phyloP scores from a whole-genome alignment of 2,888 invertebrate genomes.

The Pyrrhosoma nymphula region DNA sequence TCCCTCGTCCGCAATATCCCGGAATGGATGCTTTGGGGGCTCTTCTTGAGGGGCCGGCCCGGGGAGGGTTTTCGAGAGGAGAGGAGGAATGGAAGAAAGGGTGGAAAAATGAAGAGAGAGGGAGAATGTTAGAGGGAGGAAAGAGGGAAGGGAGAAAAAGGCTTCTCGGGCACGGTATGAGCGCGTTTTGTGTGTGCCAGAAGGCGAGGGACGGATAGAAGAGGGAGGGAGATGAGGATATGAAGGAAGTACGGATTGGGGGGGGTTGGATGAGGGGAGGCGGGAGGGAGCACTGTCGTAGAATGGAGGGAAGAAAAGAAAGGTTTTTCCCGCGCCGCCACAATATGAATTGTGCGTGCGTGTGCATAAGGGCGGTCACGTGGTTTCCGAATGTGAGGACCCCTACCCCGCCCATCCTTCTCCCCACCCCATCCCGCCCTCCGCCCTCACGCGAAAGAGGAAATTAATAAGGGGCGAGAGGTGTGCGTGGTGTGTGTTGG shows the following conservation, averaged over 20 bases:
- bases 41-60: neutral
- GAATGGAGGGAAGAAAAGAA: neutral
- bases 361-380: conserved; percentile 59
- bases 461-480: conserved; percentile 44
- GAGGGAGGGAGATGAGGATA: neutral
- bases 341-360: conserved; percentile 62
- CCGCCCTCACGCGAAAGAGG: conserved; percentile 40
- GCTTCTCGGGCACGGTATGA: too few relatives aligned
- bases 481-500: neutral
- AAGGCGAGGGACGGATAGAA: neutral
- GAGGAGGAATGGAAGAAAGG: neutral
- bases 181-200: neutral
- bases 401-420: neutral
- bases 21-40: conserved; percentile 54
- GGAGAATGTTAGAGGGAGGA: neutral
- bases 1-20: conserved; percentile 56
- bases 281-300: neutral
- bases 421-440: neutral
- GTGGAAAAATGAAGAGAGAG: neutral
- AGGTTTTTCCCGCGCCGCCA: neutral
- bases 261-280: neutral
- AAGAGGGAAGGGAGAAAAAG: too few relatives aligned
- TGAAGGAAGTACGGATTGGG: neutral
- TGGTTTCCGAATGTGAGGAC: neutral
- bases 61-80: neutral